Evolutionary conservation across 2,888 invertebrate species (phyloP), one percentile per base, ranked within the genome.

Genomic region (Ophraella communa): DNA sequence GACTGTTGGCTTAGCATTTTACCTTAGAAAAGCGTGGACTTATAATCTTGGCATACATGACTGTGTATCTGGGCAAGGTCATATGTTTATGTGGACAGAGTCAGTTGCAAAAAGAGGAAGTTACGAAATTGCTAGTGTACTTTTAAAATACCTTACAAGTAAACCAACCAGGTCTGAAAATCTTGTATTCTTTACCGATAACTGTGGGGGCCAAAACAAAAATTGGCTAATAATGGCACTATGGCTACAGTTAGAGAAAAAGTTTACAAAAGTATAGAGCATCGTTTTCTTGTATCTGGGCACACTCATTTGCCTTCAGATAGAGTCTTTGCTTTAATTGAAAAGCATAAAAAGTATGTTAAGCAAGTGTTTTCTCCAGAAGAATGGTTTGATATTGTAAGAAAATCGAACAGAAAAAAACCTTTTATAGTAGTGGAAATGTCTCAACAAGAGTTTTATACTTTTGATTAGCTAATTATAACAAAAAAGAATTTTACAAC

Each of bases 221-320:
- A 21, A 17, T 23, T 49, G 11, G 24, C 3, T 7, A 4, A 24
- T 53, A n/a, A 60, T 64, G 64, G 17, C 59, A 18, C 45, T 53
- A 24, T 62, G 62, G 53, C 24, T 62, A 10, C 63, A 69, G n/a
- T 58, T 67, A 20, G 53, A 53, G 62, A 69, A 33, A 56, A 66
- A 44, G 53, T 17, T 21, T 60, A 60, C 39, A 67, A 65, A 53
- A 54, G 54, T 11, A 64, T 66, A 47, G 55, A 54, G 33, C 64
- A 64, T 39, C 63, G 57, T 42, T 67, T 69, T 57, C 49, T 67
- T 27, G 44, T 64, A 10, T 51, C 33, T 39, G 64, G 65, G 7
- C 66, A 66, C 44, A 64, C 65, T 1, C 59, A 68, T 59, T 30
- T 62, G 18, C 59, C 65, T 7, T 62, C 64, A 3, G 62, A 69